Conservation (phyloP, 2,888 invertebrate species). For the Tetrapedia diversipes region DNA sequence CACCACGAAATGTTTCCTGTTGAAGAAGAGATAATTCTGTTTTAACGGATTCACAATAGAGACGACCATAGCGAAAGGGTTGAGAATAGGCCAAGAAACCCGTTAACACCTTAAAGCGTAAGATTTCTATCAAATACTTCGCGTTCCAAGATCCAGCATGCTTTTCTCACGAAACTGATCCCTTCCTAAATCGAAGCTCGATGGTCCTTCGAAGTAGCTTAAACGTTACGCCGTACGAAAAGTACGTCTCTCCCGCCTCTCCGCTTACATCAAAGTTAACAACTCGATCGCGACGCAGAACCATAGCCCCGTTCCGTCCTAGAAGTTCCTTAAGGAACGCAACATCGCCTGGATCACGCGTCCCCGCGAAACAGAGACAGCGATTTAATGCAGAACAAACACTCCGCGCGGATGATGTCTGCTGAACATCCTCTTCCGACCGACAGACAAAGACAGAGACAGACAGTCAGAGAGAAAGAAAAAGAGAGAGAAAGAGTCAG, state of each 20-base stretch:
- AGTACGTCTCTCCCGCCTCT: conserved; percentile 22
- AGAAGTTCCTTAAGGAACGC: conserved; percentile 62
- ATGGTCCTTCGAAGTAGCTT: conserved; percentile 1
- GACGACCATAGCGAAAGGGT: no score
- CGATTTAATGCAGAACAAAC: conserved; percentile 79
- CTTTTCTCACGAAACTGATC: not conserved
- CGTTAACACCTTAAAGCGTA: no score
- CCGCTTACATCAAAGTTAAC: conserved; percentile 46
- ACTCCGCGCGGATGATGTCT: conserved; percentile 51
- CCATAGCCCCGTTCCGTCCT: conserved; percentile 31
- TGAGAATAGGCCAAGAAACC: no score
- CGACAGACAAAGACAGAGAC: conserved; percentile 33
- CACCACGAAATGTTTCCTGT: no score
- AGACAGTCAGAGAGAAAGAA: conserved; percentile 46
- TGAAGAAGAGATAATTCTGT: no score
- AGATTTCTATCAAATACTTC: not conserved
- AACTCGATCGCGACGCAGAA: conserved; percentile 53
- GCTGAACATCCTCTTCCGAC: conserved; percentile 42
- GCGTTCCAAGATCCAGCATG: not conserved
- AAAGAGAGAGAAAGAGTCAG: conserved; percentile 46
- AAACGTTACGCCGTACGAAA: conserved; percentile 28
- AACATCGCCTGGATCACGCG: conserved; percentile 59
- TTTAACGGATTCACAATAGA: no score
- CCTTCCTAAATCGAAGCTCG: not conserved
- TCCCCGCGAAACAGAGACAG: conserved; percentile 68